These are phyloP conservation scores for Sinosuthora webbiana DNA, from an alignment of 2,113 vertebrate genomes.

Conservation along the genomic window DNA sequence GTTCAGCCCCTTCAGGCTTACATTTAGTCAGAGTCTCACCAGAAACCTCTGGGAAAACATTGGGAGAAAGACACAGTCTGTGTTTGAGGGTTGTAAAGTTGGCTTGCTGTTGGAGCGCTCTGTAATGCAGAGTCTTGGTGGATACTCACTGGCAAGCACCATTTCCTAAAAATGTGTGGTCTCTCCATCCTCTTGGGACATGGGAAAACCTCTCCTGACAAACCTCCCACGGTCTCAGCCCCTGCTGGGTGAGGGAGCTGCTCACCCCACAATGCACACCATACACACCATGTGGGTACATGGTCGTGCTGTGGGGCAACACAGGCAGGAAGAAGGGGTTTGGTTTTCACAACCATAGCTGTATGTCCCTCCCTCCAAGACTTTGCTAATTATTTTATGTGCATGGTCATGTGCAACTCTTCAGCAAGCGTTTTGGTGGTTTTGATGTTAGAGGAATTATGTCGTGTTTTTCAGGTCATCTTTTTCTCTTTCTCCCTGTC, in stretches of 20 bases:
- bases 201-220: background rate
- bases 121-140: background rate
- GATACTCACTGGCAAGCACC: background rate
- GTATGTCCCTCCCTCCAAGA: background rate
- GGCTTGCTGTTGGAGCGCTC: background rate
- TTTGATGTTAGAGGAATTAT: background rate
- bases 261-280: background rate
- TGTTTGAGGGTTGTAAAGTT: background rate
- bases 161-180: background rate
- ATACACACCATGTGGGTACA: rapidly evolving
- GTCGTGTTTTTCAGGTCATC: background rate
- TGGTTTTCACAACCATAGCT: background rate
- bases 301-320: rapidly evolving
- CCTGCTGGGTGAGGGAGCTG: background rate
- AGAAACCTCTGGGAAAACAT: background rate
- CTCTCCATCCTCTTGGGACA: background rate
- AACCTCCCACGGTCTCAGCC: background rate
- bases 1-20: background rate
- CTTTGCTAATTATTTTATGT: background rate
- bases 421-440: background rate
- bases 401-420: background rate
- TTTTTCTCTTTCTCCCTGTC: background rate
- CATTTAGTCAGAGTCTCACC: background rate
- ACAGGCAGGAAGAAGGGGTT: background rate
- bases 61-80: background rate